These are phyloP conservation scores for Diploptera punctata DNA, from an alignment of 2,888 invertebrate genomes.

Conservation along the genomic window DNA sequence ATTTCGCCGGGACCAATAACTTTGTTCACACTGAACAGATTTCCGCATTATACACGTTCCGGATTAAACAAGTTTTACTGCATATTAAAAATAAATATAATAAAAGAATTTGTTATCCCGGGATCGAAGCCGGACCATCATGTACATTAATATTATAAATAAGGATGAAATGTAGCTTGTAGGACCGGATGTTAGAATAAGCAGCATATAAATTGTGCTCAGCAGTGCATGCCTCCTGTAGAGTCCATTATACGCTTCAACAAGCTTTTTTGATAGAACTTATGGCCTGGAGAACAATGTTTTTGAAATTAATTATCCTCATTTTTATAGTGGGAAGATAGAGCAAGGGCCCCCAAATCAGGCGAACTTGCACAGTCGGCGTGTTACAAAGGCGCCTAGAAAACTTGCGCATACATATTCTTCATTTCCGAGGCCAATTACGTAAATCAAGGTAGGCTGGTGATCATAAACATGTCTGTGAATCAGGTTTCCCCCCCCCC, in stretches of 20 bases:
- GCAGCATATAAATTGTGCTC: neutral
- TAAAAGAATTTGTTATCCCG: too few relatives aligned
- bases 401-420: conserved; percentile 17
- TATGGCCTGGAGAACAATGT: conserved; percentile 5
- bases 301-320: conserved; percentile 9
- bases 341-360: too few relatives aligned
- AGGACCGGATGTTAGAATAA: neutral
- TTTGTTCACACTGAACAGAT: too few relatives aligned
- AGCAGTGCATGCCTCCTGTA: neutral
- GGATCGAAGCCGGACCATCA: too few relatives aligned
- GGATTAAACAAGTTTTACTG: too few relatives aligned
- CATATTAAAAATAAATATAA: too few relatives aligned
- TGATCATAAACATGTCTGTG: conserved; percentile 14
- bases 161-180: neutral
- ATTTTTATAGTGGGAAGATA: neutral
- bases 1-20: too few relatives aligned
- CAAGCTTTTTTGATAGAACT: neutral
- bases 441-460: conserved; percentile 34
- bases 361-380: neutral
- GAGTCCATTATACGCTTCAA: neutral
- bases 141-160: too few relatives aligned
- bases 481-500: neutral
- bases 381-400: neutral
- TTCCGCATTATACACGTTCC: too few relatives aligned
- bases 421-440: conserved; percentile 33